Conservation (phyloP, 2,113 vertebrate species). For the Micromys minutus region DNA sequence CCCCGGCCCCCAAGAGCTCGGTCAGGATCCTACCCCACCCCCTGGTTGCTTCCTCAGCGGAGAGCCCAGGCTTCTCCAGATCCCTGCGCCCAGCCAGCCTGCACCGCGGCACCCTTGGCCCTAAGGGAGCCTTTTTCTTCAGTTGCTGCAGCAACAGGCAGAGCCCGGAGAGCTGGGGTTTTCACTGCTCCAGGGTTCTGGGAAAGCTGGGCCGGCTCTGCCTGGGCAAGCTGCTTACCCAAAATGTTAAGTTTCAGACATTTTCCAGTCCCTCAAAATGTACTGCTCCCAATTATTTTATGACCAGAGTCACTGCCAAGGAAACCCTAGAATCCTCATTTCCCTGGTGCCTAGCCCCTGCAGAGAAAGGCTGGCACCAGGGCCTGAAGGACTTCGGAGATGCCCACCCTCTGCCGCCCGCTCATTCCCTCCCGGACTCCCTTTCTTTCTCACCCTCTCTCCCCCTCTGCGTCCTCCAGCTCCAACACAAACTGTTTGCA, state of each 20-base stretch:
- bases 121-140: constrained; percentile 65
- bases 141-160: constrained; percentile 74
- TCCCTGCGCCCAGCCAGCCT: neutral
- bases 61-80: neutral
- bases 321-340: constrained; percentile 62
- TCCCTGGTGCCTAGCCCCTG: constrained; percentile 9
- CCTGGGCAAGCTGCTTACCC: constrained; percentile 40
- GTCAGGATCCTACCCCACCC: too few relatives aligned
- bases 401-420: constrained; percentile 51
- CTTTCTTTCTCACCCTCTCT: constrained; percentile 71
- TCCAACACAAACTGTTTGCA: constrained; percentile 83
- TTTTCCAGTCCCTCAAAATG: constrained; percentile 62
- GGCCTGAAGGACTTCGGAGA: constrained; percentile 27
- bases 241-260: constrained; percentile 47
- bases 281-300: constrained; percentile 47
- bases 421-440: constrained; percentile 49
- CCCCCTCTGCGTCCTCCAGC: constrained; percentile 78
- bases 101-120: neutral
- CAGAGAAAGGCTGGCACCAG: constrained; percentile 11
- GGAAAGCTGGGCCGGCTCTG: neutral
- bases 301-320: constrained; percentile 54
- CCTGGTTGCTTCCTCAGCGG: neutral
- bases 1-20: neutral
- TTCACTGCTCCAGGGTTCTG: constrained; percentile 37
- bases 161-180: constrained; percentile 52